Conservation (phyloP, 1,140 invertebrate genomes). For the Dolichoris vasculosae region DNA sequence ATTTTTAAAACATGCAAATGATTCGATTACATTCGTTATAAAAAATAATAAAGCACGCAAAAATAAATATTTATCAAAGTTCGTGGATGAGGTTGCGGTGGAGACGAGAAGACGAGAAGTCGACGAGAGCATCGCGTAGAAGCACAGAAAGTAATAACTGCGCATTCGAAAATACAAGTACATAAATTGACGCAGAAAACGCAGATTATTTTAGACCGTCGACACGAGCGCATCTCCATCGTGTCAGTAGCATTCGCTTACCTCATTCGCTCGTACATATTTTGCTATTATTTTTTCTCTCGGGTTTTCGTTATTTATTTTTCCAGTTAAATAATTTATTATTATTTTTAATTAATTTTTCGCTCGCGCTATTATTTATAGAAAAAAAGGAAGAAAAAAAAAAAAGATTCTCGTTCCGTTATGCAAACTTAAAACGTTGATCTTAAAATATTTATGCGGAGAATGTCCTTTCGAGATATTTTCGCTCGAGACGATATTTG, state of each 20-base stretch:
- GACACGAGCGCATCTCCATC: slow-evolving; percentile 22
- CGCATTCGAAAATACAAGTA: slow-evolving; percentile 28
- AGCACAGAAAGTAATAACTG: slow-evolving; percentile 22
- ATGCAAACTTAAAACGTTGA: too few species aligned
- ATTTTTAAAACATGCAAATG: not conserved
- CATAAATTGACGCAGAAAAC: slow-evolving; percentile 27
- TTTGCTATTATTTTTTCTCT: not conserved
- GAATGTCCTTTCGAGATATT: not conserved
- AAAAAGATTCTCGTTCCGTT: too few species aligned
- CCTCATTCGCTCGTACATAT: not conserved
- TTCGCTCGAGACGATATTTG: not conserved
- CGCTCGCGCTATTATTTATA: too few species aligned
- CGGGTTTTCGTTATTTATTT: not conserved
- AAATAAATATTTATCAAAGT: slow-evolving; percentile 13
- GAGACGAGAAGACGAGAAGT: too few species aligned
- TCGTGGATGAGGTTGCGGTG: not conserved
- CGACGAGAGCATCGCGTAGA: slow-evolving; percentile 9
- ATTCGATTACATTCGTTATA: not conserved
- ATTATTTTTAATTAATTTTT: too few species aligned
- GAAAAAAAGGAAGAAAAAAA: too few species aligned
- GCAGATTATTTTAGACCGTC: slow-evolving; percentile 23
- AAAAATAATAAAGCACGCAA: not conserved
- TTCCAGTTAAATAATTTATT: too few species aligned
- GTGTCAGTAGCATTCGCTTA: not conserved
- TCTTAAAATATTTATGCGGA: not conserved